phyloP scores from a whole-genome alignment of 1,140 invertebrate species.

The Orius insidiosus region DNA sequence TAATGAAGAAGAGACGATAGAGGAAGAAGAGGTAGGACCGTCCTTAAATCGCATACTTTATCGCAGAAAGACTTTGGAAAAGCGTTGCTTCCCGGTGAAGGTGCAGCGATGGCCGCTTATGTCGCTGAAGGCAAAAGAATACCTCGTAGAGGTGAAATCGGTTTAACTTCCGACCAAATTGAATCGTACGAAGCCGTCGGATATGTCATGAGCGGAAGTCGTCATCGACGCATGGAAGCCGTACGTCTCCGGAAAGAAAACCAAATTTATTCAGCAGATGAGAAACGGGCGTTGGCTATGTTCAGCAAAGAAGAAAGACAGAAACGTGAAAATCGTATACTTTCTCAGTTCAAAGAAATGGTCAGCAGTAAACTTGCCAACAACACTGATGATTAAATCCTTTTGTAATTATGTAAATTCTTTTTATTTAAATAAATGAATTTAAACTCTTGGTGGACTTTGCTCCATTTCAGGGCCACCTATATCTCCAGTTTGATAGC shows the following conservation, averaged over 20 bases:
- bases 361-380: conserved; percentile 47
- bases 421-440: neutral
- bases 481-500: no score
- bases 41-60: conserved; percentile 48
- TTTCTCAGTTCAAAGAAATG: conserved; percentile 89
- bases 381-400: conserved; percentile 5
- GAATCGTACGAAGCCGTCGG: conserved; percentile 85
- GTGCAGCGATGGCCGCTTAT: conserved; percentile 94
- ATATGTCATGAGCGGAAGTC: conserved; percentile 95
- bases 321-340: conserved; percentile 89
- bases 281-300: conserved; percentile 92
- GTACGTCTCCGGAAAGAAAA: conserved; percentile 98
- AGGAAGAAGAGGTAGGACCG: conserved; percentile 49
- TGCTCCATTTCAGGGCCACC: no score
- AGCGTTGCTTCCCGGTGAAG: conserved; percentile 84
- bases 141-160: conserved; percentile 95
- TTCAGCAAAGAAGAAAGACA: conserved; percentile 95
- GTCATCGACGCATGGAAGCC: conserved; percentile 98
- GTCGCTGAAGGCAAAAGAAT: conserved; percentile 98
- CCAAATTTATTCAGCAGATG: conserved; percentile 98
- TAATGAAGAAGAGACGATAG: conserved; percentile 22
- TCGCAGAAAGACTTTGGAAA: conserved; percentile 71
- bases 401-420: conserved; percentile 3
- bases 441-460: no score
- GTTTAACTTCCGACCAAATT: conserved; percentile 91